phyloP scores from a whole-genome alignment of 2,888 invertebrate species.

The Zootermopsis nevadensis region DNA sequence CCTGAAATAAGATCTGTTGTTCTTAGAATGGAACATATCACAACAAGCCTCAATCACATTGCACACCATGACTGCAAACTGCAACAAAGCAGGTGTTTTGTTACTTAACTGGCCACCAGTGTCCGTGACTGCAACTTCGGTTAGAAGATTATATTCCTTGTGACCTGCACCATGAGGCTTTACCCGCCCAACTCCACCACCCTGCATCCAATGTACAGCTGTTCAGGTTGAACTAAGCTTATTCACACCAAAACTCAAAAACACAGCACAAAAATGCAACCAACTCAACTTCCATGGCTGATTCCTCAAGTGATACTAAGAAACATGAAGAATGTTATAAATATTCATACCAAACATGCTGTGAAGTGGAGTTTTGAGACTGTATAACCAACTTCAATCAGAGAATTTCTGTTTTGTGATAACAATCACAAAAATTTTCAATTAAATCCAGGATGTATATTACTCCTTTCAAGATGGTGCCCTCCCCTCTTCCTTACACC shows the following conservation, averaged over 20 bases:
- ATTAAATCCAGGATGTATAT: too few species aligned
- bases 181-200: constrained; percentile 35
- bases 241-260: not conserved
- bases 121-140: constrained; percentile 45
- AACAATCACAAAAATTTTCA: too few species aligned
- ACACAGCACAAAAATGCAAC: too few species aligned
- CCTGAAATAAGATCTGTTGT: not conserved
- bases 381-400: too few species aligned
- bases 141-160: constrained; percentile 52
- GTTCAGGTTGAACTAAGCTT: constrained; percentile 33
- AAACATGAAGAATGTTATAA: too few species aligned
- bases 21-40: constrained; percentile 14
- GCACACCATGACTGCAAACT: constrained; percentile 33
- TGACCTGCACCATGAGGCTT: constrained; percentile 45
- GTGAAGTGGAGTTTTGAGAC: too few species aligned
- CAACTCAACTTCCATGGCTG: too few species aligned
- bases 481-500: too few species aligned
- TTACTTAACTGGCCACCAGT: constrained; percentile 51
- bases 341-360: too few species aligned
- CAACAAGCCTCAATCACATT: constrained; percentile 28
- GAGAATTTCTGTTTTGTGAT: too few species aligned
- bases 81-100: constrained; percentile 32
- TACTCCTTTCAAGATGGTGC: too few species aligned
- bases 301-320: too few species aligned
- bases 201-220: constrained; percentile 32